A percentile compares a stretch with the other conserved stretches of the same genome.
These are phyloP conservation scores for Callopanchax toddi DNA, from an alignment of 2,113 vertebrate species.

Conservation along the genomic window DNA sequence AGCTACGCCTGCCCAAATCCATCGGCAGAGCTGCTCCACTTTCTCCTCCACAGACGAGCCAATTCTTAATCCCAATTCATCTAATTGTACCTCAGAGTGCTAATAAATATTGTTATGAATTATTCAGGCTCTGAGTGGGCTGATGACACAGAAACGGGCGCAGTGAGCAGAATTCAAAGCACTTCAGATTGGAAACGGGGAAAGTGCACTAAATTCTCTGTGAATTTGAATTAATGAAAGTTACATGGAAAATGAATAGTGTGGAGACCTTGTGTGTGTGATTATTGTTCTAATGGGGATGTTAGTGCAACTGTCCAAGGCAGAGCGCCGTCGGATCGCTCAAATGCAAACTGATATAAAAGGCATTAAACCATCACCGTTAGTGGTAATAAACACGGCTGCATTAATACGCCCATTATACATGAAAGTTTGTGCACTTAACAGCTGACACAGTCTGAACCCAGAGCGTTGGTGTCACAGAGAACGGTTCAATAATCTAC, in stretches of 20 bases:
- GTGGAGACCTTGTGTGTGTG: conserved; percentile 34
- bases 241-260: conserved; percentile 56
- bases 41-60: conserved; percentile 67
- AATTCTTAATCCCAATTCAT: conserved; percentile 78
- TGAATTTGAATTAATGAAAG: conserved; percentile 70
- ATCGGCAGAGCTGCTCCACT: conserved; percentile 67
- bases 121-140: conserved; percentile 74
- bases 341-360: conserved; percentile 38
- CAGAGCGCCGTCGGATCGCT: conserved; percentile 28
- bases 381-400: conserved; percentile 36
- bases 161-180: conserved; percentile 73
- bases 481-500: conserved; percentile 35
- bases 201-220: conserved; percentile 67
- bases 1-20: conserved; percentile 67
- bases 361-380: conserved; percentile 53
- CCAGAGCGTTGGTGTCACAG: conserved; percentile 1
- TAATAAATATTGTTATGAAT: conserved; percentile 83
- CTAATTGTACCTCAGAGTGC: conserved; percentile 82
- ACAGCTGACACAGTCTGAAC: conserved; percentile 3
- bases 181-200: conserved; percentile 68
- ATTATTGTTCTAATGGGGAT: conserved; percentile 53
- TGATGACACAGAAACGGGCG: conserved; percentile 75
- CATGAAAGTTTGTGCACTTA: conserved; percentile 38
- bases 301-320: conserved; percentile 55
- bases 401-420: conserved; percentile 34